A percentile compares a stretch with the other conserved stretches of the same genome.
Conservation (phyloP, 2,113 vertebrate genomes). For the Potamarius usumacintae region DNA sequence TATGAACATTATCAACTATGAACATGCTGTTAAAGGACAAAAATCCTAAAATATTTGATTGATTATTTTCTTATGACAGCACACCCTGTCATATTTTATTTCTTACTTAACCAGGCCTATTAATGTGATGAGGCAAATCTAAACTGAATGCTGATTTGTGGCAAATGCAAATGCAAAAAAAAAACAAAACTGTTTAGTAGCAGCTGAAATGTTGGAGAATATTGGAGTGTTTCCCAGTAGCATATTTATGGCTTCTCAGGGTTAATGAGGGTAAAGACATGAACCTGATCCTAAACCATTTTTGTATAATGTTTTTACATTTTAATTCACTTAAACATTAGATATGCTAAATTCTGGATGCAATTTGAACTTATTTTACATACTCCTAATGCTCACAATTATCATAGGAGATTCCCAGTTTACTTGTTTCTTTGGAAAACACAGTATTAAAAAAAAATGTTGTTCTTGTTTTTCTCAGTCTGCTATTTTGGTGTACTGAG, state of each 20-base stretch:
- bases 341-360: neutral
- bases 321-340: neutral
- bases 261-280: neutral
- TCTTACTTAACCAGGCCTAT: neutral
- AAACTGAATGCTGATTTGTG: neutral
- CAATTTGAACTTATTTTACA: no score
- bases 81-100: neutral
- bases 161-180: neutral
- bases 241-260: neutral
- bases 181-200: neutral
- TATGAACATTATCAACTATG: neutral
- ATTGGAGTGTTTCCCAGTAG: neutral
- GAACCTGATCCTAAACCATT: neutral
- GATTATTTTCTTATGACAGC: neutral
- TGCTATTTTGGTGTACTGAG: no score
- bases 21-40: neutral
- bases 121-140: neutral
- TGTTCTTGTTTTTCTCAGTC: no score
- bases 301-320: neutral
- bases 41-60: neutral
- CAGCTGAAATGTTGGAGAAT: neutral
- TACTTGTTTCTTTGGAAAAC: no score
- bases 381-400: no score
- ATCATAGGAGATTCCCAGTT: no score
- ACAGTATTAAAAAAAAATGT: no score